Conservation (phyloP, 2,888 invertebrate genomes). For the Macropis europaea region DNA sequence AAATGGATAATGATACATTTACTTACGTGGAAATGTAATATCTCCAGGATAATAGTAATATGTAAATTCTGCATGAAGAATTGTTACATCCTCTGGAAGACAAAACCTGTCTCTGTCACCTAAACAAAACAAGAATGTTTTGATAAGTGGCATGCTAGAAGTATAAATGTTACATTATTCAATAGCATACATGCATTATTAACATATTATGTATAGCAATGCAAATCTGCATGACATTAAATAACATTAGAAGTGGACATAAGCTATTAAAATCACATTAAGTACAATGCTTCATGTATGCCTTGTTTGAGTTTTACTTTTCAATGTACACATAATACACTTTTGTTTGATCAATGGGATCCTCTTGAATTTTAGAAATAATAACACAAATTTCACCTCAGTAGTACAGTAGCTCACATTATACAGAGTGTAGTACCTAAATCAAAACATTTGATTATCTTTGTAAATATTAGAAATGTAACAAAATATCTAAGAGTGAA, state of each 20-base stretch:
- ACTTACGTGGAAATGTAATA: conserved; percentile 91
- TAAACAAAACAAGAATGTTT: conserved; percentile 66
- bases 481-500: too few species aligned
- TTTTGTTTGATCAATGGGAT: too few species aligned
- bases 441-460: too few species aligned
- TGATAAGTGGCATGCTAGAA: background rate
- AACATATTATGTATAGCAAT: conserved; percentile 5
- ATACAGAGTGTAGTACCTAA: too few species aligned
- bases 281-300: background rate
- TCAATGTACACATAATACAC: background rate
- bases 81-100: conserved; percentile 93
- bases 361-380: too few species aligned
- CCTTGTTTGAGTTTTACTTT: background rate
- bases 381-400: too few species aligned
- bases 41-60: conserved; percentile 98
- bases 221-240: conserved; percentile 1
- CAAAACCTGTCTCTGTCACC: conserved; percentile 90
- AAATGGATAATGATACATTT: conserved; percentile 10
- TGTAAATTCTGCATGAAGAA: conserved; percentile 97
- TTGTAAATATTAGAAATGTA: too few species aligned
- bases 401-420: too few species aligned
- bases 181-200: conserved; percentile 44
- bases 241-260: conserved; percentile 4
- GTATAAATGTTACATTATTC: background rate
- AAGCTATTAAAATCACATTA: conserved; percentile 6